phyloP scores from a whole-genome alignment of 1,140 invertebrate genomes.

The Nilaparvata lugens region DNA sequence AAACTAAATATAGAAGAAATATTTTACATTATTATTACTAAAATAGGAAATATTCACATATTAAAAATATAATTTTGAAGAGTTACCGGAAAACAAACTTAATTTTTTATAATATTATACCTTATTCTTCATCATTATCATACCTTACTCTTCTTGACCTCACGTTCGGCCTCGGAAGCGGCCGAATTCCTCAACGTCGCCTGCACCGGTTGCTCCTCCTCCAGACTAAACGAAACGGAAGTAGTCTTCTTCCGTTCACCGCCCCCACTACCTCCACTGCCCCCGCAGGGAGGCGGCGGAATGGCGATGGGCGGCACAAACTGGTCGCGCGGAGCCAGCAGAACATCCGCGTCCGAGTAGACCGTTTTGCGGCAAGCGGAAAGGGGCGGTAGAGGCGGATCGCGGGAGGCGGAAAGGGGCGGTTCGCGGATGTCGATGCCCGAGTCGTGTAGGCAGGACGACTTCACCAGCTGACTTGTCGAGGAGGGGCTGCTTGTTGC shows the following conservation, averaged over 20 bases:
- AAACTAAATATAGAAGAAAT: too few species aligned
- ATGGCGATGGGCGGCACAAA: constrained; percentile 72
- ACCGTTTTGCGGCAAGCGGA: constrained; percentile 37
- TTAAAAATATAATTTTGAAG: too few species aligned
- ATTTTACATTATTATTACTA: too few species aligned
- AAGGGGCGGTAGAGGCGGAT: constrained; percentile 39
- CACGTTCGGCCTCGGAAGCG: constrained; percentile 41
- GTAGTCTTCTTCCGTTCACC: constrained; percentile 53
- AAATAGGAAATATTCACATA: too few species aligned
- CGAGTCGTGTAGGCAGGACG: constrained; percentile 71
- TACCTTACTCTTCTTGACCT: constrained; percentile 44
- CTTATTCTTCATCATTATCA: too few species aligned
- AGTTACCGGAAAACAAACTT: too few species aligned
- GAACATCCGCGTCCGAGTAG: constrained; percentile 76
- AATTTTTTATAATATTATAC: too few species aligned
- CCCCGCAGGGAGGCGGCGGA: constrained; percentile 38
- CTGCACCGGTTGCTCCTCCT: constrained; percentile 30
- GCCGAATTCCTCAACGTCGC: constrained; percentile 14
- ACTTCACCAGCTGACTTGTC: constrained; percentile 46
- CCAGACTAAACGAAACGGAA: constrained; percentile 59
- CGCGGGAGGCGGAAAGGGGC: not conserved
- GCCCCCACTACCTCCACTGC: constrained; percentile 31
- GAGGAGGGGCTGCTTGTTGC: constrained; percentile 10
- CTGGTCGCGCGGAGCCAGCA: constrained; percentile 55
- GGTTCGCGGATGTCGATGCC: constrained; percentile 76